Evolutionary conservation across 2,113 vertebrate genomes (phyloP).

Genomic region (Equus przewalskii): DNA sequence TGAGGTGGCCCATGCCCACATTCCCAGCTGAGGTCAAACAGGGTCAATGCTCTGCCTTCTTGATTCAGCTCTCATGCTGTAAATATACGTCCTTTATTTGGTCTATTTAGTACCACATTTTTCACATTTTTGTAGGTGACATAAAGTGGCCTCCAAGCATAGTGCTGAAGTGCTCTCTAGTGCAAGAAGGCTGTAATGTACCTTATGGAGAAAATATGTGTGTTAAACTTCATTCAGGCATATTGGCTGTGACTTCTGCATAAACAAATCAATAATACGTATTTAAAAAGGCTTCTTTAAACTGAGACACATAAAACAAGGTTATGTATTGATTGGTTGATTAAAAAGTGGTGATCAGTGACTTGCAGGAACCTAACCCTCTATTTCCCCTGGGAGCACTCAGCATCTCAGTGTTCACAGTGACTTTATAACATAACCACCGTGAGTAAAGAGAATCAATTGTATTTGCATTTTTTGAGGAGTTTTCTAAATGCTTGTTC

Average conservation of each 20-base stretch:
- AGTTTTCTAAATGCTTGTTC: not conserved
- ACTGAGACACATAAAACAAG: not conserved
- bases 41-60: not conserved
- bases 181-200: not conserved
- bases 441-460: not conserved
- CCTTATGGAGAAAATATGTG: not conserved
- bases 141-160: not conserved
- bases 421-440: not conserved
- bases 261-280: not conserved
- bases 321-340: not conserved
- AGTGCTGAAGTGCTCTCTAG: not conserved
- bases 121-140: not conserved
- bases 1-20: not conserved
- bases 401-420: not conserved
- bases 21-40: not conserved
- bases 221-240: not conserved
- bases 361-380: not conserved
- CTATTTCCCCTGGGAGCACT: not conserved
- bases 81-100: not conserved
- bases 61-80: not conserved
- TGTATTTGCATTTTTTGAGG: not conserved
- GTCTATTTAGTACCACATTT: not conserved
- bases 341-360: not conserved
- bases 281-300: not conserved
- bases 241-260: not conserved